phyloP scores from a whole-genome alignment of 2,888 invertebrate species.

The Hypolimnas misippus region DNA sequence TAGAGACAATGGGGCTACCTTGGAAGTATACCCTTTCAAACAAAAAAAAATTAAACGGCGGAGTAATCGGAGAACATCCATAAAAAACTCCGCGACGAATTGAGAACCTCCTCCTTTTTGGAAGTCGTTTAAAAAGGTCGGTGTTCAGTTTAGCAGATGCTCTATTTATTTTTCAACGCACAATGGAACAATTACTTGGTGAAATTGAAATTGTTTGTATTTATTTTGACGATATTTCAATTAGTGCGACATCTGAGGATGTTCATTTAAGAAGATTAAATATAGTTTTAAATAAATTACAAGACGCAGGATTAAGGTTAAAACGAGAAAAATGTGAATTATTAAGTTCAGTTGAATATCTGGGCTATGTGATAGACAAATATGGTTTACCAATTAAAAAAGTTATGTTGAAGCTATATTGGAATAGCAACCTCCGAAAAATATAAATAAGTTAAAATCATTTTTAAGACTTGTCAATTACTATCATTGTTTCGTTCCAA shows the following conservation, averaged over 20 bases:
- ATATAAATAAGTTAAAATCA: conserved; percentile 29
- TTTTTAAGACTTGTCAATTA: conserved; percentile 41
- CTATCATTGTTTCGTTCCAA: conserved; percentile 34
- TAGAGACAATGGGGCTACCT: no score
- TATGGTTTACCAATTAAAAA: conserved; percentile 22
- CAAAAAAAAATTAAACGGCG: no score
- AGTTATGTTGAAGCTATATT: no score
- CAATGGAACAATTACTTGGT: conserved; percentile 1
- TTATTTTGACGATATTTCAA: conserved; percentile 30
- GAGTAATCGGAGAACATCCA: no score
- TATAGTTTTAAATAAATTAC: conserved; percentile 5
- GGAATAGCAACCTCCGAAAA: no score
- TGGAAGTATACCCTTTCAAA: no score
- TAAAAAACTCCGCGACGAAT: no score
- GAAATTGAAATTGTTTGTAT: conserved; percentile 8
- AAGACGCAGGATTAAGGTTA: conserved; percentile 1
- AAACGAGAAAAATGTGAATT: conserved; percentile 8
- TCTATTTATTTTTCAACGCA: conserved; percentile 4
- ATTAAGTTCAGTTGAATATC: conserved; percentile 5
- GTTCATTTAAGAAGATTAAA: conserved; percentile 20
- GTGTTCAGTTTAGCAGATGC: conserved; percentile 30
- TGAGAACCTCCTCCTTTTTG: no score
- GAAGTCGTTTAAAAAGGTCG: no score
- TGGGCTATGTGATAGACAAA: conserved; percentile 21
- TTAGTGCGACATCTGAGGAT: conserved; percentile 27